Percentiles rank a stretch among this genome's conserved stretches.
Evolutionary conservation across 2,888 invertebrate genomes (phyloP).

Genomic region (Acrocyrtus sp.): DNA sequence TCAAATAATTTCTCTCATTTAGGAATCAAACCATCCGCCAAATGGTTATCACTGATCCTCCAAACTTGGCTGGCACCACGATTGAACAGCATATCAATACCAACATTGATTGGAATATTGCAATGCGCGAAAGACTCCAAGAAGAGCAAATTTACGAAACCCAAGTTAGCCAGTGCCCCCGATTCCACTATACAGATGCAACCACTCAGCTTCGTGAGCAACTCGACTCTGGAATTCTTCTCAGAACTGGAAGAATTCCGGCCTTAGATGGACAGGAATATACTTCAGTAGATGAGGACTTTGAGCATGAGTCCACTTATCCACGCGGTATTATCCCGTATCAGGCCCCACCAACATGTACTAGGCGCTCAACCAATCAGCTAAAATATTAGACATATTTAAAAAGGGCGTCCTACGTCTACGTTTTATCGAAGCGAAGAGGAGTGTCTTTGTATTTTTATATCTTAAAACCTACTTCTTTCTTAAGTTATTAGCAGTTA

Average conservation of each 20-base stretch:
- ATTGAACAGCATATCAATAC: neutral
- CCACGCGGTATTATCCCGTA: neutral
- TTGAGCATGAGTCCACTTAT: neutral
- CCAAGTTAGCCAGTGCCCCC: neutral
- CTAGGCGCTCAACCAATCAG: too few relatives aligned
- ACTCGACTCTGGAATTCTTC: neutral
- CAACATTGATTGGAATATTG: neutral
- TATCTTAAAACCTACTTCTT: too few relatives aligned
- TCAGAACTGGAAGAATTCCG: neutral
- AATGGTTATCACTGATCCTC: neutral
- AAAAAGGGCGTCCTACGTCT: too few relatives aligned
- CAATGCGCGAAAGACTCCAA: neutral
- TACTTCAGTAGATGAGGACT: neutral
- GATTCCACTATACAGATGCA: neutral
- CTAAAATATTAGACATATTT: too few relatives aligned
- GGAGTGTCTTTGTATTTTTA: too few relatives aligned
- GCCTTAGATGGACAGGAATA: neutral
- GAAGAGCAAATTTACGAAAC: neutral
- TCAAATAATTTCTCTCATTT: too few relatives aligned
- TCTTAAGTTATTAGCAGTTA: too few relatives aligned
- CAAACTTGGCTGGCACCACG: neutral
- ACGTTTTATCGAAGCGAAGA: too few relatives aligned
- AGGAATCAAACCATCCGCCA: neutral
- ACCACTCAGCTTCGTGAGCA: neutral
- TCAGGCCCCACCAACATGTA: neutral